Evolutionary conservation across 2,797 vertebrate genomes (phyloP).

Genomic region (Coracias cyanogaster): DNA sequence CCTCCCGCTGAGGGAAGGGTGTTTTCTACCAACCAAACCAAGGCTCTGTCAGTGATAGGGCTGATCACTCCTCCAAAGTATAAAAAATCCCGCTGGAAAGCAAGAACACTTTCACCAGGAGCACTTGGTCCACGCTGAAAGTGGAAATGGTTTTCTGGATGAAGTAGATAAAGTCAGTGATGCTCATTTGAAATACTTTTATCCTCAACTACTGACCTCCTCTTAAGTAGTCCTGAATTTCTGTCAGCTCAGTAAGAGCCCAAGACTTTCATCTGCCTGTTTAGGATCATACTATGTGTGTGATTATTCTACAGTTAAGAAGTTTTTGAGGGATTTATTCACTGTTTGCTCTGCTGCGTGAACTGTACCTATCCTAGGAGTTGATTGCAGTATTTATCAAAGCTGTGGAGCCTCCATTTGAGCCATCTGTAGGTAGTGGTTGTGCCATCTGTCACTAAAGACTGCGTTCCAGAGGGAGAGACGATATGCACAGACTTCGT

Average conservation of each 20-base stretch:
- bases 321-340: slow-evolving; percentile 51
- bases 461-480: slow-evolving; percentile 50
- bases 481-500: slow-evolving; percentile 17
- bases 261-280: slow-evolving; percentile 25
- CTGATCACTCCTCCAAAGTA: slow-evolving; percentile 21
- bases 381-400: slow-evolving; percentile 73
- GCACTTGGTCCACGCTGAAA: neutral
- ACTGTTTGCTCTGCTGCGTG: slow-evolving; percentile 11
- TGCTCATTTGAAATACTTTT: slow-evolving; percentile 13
- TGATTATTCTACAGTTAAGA: slow-evolving; percentile 24
- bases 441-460: slow-evolving; percentile 64
- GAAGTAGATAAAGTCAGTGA: slow-evolving; percentile 32
- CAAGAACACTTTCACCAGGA: slow-evolving; percentile 11
- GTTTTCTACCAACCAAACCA: slow-evolving; percentile 29
- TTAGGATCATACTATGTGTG: neutral
- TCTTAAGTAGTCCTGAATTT: slow-evolving; percentile 34
- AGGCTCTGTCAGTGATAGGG: neutral
- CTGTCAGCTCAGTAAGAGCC: slow-evolving; percentile 7
- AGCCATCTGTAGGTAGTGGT: slow-evolving; percentile 66
- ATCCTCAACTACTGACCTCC: slow-evolving; percentile 22
- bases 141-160: slow-evolving; percentile 55
- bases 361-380: slow-evolving; percentile 62
- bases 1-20: neutral
- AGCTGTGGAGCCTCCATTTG: slow-evolving; percentile 59
- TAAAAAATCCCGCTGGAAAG: slow-evolving; percentile 33